A percentile compares a stretch with the other conserved stretches of the same genome.
Conservation (phyloP, 2,113 vertebrate species). For the Coryphaenoides rupestris region DNA sequence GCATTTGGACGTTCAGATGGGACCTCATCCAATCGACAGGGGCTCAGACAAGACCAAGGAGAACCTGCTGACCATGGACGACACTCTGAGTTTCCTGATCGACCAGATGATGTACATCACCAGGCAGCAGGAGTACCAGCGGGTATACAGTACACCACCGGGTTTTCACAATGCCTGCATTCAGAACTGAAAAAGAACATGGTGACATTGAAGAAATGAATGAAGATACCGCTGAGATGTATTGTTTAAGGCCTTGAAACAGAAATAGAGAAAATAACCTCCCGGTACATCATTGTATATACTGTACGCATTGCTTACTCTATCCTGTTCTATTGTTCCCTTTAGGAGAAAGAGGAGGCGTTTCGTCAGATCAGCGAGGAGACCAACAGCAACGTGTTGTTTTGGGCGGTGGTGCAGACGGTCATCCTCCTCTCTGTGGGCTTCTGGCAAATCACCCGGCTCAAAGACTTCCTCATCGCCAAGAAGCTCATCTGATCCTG, state of each 20-base stretch:
- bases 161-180: background rate
- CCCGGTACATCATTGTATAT: too few species aligned
- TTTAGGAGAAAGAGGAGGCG: conserved; percentile 84
- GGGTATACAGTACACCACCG: conserved; percentile 77
- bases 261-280: too few species aligned
- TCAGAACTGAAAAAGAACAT: too few species aligned
- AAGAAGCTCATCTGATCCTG: conserved; percentile 86
- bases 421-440: conserved; percentile 80
- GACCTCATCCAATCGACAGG: conserved; percentile 76
- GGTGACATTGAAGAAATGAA: too few species aligned
- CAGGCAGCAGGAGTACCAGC: conserved; percentile 86
- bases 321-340: conserved; percentile 11
- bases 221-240: too few species aligned
- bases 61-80: conserved; percentile 75
- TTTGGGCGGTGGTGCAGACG: conserved; percentile 86
- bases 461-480: conserved; percentile 87
- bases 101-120: conserved; percentile 80
- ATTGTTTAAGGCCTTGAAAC: too few species aligned
- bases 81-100: conserved; percentile 75
- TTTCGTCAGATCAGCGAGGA: conserved; percentile 85
- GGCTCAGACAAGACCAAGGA: conserved; percentile 76
- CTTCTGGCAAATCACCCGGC: conserved; percentile 87
- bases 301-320: too few species aligned
- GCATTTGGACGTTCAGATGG: conserved; percentile 84
- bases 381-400: conserved; percentile 83